phyloP scores from a whole-genome alignment of 2,888 invertebrate genomes.

The Torymus texanus region DNA sequence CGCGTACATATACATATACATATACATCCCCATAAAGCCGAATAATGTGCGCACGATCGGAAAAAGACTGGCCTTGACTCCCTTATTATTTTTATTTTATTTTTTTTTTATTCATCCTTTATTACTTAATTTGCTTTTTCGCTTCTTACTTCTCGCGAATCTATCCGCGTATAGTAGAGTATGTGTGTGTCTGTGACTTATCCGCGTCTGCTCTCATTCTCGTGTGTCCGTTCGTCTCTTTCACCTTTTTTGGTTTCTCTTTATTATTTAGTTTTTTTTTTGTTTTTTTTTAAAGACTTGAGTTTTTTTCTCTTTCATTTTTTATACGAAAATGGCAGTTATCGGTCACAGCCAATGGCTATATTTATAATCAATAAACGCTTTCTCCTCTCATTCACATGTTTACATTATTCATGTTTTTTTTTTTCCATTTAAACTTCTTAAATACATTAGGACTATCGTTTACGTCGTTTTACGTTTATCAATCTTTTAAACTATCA shows the following conservation, averaged over 20 bases:
- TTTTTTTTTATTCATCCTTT: constrained; percentile 17
- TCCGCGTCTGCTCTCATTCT: constrained; percentile 9
- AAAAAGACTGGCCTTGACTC: constrained; percentile 59
- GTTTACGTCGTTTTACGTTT: constrained; percentile 56
- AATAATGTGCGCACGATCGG: constrained; percentile 56
- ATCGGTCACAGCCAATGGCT: constrained; percentile 76
- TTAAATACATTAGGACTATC: constrained; percentile 62
- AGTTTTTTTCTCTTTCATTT: constrained; percentile 54
- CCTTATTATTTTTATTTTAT: constrained; percentile 36
- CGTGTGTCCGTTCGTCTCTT: constrained; percentile 39
- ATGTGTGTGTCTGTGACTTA: background rate
- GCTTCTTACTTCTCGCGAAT: constrained; percentile 17
- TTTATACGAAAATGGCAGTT: constrained; percentile 75
- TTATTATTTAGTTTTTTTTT: constrained; percentile 8
- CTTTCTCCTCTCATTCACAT: constrained; percentile 20
- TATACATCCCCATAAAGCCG: constrained; percentile 53
- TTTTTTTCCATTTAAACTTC: constrained; percentile 48
- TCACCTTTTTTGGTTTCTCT: constrained; percentile 40
- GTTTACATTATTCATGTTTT: too few relatives aligned
- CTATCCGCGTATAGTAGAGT: too few relatives aligned
- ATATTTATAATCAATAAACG: constrained; percentile 66
- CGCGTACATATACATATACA: constrained; percentile 35
- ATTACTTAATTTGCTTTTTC: constrained; percentile 25
- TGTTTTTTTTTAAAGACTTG: constrained; percentile 56
- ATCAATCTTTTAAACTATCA: constrained; percentile 51